Conservation (phyloP, 2,113 vertebrate genomes). For the Ceyx margarethae region DNA sequence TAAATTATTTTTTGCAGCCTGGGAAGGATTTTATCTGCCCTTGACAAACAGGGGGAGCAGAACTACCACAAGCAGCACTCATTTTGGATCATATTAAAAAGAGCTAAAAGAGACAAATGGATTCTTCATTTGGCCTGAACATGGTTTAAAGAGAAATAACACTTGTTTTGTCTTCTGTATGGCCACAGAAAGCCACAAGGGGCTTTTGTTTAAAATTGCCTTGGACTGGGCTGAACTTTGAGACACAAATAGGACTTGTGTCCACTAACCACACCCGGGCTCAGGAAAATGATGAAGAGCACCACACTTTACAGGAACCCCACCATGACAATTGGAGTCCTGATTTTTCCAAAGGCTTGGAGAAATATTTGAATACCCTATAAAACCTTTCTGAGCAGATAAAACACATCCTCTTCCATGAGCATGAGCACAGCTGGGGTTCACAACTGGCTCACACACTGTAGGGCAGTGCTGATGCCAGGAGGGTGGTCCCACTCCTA, state of each 20-base stretch:
- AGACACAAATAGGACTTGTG: not conserved
- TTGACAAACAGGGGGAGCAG: not conserved
- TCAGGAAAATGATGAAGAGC: not conserved
- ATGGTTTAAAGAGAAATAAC: not conserved
- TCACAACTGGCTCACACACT: not conserved
- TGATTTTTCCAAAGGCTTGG: not conserved
- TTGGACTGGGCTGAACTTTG: not conserved
- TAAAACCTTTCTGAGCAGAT: not conserved
- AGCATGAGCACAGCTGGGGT: not conserved
- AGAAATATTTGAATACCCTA: not conserved
- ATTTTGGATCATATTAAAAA: not conserved
- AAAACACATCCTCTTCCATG: not conserved
- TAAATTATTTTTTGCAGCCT: not conserved
- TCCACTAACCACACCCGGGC: not conserved
- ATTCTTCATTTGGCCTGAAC: not conserved
- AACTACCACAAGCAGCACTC: not conserved
- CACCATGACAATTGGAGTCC: not conserved
- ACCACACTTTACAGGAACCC: not conserved
- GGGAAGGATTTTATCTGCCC: not conserved
- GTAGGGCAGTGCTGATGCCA: not conserved
- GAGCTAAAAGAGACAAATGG: not conserved
- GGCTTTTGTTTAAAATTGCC: not conserved
- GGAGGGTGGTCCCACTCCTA: not conserved
- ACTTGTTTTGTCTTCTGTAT: not conserved
- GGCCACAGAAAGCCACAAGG: not conserved